Base-by-base conservation (phyloP, 2,888 invertebrate species). In the Scotopteryx bipunctaria region DNA sequence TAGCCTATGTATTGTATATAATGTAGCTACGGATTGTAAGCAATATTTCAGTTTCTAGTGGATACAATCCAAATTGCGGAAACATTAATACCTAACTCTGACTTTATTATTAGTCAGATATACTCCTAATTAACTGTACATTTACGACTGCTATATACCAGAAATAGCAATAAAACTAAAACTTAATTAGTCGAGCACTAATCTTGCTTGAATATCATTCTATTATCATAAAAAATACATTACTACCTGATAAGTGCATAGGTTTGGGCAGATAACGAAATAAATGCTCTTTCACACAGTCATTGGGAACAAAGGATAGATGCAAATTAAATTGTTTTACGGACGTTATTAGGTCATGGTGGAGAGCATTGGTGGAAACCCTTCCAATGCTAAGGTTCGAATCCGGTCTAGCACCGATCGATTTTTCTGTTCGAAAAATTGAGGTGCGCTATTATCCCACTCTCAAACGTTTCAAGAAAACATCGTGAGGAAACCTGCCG, bases 221-320 rank as follows among this genome's bases (percentile, higher is more conserved):
- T 59, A 36, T 76, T 79, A 74, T 64, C 75, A 79, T 78, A 78
- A 74, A 79, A 74, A 68, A 55, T 54, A 69, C 73, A 75, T 79
- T 72, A 72, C 57, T 55, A 64, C 57, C 73, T 69, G 72, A 74
- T 69, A 69, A 60, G 63, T 62, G 62, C 68, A 33, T 40, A 33
- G 27, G 27, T 72, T 72, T 57, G 46, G 35, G 41, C 53, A 66
- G 76, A 78, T 75, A 73, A 68, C 66, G 63, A 55, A 71, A 76
- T 74, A 74, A 70, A 72, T 68, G 53, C 59, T 49, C 56, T 63
- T 64, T 63, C 60, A 61, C 57, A 64, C 59, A 54, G 57, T 50
- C 48, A 59, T 44, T 35, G 32, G 41, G 19, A 31, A 41, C 41
- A 41, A 41, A 32, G 23, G 37, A 11, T 4, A 6, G 3, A 31